These are phyloP conservation scores for Pavo muticus DNA, from an alignment of 2,113 vertebrate genomes.

Conservation along the genomic window DNA sequence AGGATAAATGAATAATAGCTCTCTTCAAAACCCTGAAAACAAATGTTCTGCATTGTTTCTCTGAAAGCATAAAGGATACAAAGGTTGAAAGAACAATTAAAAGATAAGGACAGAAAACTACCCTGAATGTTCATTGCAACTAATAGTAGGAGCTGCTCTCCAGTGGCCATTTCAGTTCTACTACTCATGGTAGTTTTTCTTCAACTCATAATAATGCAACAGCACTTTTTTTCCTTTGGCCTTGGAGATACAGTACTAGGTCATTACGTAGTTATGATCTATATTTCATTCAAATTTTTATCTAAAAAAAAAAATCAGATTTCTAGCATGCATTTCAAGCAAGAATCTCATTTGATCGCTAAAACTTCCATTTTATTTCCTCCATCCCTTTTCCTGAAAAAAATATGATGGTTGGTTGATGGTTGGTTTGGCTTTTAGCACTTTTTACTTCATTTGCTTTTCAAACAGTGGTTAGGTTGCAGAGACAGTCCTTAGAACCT, in stretches of 20 bases:
- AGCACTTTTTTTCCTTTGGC: neutral
- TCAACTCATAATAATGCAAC: neutral
- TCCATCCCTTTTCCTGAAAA: fast-evolving
- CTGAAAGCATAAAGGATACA: neutral
- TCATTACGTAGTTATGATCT: neutral
- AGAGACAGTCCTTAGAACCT: neutral
- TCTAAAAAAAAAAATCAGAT: neutral
- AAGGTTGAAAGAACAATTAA: conserved; percentile 40
- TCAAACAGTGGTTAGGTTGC: neutral
- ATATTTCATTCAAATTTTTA: neutral
- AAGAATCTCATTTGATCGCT: neutral
- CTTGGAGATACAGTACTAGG: neutral
- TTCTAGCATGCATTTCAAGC: neutral
- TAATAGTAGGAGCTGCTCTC: neutral
- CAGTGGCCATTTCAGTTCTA: neutral
- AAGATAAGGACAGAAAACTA: conserved; percentile 38
- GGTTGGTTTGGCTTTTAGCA: neutral
- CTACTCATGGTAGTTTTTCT: neutral
- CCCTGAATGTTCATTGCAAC: neutral
- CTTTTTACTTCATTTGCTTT: neutral
- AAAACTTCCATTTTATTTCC: neutral
- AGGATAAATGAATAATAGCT: conserved; percentile 4
- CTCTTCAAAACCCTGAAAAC: conserved; percentile 27
- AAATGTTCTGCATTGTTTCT: conserved; percentile 47
- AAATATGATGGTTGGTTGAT: too few relatives aligned